A percentile compares a stretch with the other conserved stretches of the same genome.
Conservation (phyloP, 2,888 invertebrate species). For the Eristalis arbustorum region DNA sequence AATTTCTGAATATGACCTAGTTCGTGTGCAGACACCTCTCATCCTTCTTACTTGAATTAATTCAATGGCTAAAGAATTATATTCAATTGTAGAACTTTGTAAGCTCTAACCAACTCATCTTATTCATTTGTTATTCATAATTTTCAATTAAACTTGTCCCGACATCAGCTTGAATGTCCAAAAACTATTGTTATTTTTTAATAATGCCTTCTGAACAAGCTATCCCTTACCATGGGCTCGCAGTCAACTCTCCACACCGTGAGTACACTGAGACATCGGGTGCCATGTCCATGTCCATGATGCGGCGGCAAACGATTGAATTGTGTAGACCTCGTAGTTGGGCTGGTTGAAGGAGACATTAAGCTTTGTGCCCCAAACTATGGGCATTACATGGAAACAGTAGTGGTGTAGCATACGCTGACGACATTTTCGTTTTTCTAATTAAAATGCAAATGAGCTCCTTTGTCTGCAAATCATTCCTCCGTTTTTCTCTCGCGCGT, state of each 20-base stretch:
- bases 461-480: slow-evolving; percentile 53
- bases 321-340: not conserved
- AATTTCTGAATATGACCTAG: not conserved
- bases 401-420: slow-evolving; percentile 12
- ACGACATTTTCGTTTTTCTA: slow-evolving; percentile 53
- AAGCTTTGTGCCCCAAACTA: slow-evolving; percentile 27
- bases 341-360: slow-evolving; percentile 13
- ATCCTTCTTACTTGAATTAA: not conserved
- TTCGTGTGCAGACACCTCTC: not conserved
- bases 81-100: slow-evolving; percentile 19
- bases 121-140: slow-evolving; percentile 58
- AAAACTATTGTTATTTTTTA: slow-evolving; percentile 64
- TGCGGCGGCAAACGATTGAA: slow-evolving; percentile 1
- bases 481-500: slow-evolving; percentile 4
- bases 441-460: slow-evolving; percentile 66
- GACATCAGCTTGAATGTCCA: slow-evolving; percentile 15
- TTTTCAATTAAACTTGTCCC: slow-evolving; percentile 54
- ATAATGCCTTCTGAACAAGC: slow-evolving; percentile 49
- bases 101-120: slow-evolving; percentile 7
- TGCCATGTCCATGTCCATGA: slow-evolving; percentile 4
- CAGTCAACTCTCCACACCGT: slow-evolving; percentile 31
- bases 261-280: slow-evolving; percentile 18
- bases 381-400: slow-evolving; percentile 24
- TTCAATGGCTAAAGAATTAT: not conserved
- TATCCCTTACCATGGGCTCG: slow-evolving; percentile 14